Percentiles rank a stretch among this genome's conserved stretches.
These are phyloP conservation scores for Sinocyclocheilus anophthalmus DNA, from an alignment of 2,113 vertebrate genomes.

Conservation along the genomic window DNA sequence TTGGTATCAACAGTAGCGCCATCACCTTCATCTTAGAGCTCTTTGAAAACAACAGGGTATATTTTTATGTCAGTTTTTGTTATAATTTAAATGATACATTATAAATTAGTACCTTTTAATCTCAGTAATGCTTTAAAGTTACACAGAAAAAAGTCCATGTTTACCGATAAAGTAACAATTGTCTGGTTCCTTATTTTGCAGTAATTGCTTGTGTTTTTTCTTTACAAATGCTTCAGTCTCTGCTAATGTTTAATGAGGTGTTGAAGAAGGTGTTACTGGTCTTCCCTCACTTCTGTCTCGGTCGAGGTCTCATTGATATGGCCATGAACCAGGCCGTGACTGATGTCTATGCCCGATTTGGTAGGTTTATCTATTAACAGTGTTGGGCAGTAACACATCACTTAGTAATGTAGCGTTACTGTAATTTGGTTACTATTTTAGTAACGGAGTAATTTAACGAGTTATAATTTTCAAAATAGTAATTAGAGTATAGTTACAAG, in stretches of 20 bases:
- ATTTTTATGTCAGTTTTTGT: conserved; percentile 32
- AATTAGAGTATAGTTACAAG: too few relatives aligned
- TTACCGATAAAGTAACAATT: neutral
- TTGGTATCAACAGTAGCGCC: conserved; percentile 94
- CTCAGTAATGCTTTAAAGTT: neutral
- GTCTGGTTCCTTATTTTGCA: neutral
- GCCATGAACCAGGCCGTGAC: conserved; percentile 95
- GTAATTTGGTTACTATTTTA: too few relatives aligned
- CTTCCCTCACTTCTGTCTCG: conserved; percentile 96
- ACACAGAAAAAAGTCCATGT: neutral
- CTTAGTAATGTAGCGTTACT: too few relatives aligned
- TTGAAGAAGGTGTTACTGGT: conserved; percentile 87
- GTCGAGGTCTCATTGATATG: conserved; percentile 94
- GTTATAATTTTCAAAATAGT: too few relatives aligned
- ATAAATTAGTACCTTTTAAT: neutral
- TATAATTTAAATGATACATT: neutral
- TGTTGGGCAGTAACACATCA: too few relatives aligned
- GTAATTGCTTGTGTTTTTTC: conserved; percentile 16
- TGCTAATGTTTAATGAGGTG: conserved; percentile 84
- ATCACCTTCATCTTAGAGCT: conserved; percentile 94
- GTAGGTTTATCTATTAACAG: conserved; percentile 70
- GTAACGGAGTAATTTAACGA: too few relatives aligned
- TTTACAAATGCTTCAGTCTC: conserved; percentile 70
- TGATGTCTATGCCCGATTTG: conserved; percentile 93
- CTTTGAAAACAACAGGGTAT: conserved; percentile 91